Evolutionary conservation across 2,797 vertebrate genomes (phyloP).

Genomic region (Myotis vivesi): DNA sequence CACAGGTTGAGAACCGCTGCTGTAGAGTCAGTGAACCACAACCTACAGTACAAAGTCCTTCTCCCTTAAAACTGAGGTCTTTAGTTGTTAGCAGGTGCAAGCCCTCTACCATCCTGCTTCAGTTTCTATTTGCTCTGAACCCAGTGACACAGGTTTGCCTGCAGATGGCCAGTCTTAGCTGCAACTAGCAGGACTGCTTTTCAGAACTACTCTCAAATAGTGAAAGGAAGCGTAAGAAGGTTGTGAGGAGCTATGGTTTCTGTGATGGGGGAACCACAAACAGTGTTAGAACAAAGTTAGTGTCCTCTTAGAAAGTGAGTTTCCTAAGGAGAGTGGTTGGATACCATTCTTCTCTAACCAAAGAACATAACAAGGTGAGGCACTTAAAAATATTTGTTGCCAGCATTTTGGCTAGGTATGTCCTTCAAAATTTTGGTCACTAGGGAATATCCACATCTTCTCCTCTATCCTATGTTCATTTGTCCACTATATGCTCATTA

Average conservation of each 20-base stretch:
- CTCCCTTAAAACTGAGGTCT: not conserved
- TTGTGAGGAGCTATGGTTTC: not conserved
- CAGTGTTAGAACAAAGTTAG: not conserved
- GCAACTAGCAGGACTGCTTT: not conserved
- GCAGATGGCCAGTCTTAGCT: not conserved
- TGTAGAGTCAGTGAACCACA: not conserved
- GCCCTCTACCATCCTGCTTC: not conserved
- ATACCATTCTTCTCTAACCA: not conserved
- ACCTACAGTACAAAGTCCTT: not conserved
- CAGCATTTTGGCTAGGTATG: not conserved
- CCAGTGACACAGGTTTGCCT: not conserved
- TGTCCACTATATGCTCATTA: not conserved
- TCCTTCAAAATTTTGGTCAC: not conserved
- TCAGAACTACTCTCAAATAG: not conserved
- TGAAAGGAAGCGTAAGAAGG: not conserved
- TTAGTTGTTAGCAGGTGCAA: not conserved
- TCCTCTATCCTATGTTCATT: not conserved
- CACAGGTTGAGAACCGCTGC: no score
- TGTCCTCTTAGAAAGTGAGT: not conserved
- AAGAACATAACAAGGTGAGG: not conserved
- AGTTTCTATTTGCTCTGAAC: not conserved
- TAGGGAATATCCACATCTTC: not conserved
- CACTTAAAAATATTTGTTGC: not conserved
- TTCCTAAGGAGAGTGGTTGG: not conserved
- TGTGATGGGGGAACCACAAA: not conserved